Evolutionary conservation across 1,140 invertebrate species (phyloP).

Genomic region (Leptopilina boulardi): DNA sequence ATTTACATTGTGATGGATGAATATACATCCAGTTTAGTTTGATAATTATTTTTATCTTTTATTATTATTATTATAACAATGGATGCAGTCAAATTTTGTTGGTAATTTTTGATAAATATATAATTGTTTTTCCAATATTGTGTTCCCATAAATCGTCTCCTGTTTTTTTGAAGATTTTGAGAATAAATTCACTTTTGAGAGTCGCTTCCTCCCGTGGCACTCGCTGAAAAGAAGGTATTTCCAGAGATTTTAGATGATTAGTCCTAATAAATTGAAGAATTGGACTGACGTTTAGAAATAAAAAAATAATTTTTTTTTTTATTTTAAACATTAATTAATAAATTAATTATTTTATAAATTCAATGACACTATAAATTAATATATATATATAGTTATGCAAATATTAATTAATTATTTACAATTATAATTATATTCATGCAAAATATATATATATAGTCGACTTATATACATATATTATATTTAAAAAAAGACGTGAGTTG

Average conservation of each 20-base stretch:
- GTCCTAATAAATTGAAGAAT: background rate
- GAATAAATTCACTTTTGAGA: constrained; percentile 63
- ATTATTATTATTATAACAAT: constrained; percentile 30
- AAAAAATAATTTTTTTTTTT: no score
- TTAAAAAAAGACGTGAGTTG: constrained; percentile 18
- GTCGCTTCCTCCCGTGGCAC: constrained; percentile 66
- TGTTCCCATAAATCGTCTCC: constrained; percentile 34
- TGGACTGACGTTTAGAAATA: constrained; percentile 17
- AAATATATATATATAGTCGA: background rate
- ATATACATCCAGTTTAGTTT: background rate
- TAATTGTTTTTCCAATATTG: constrained; percentile 40
- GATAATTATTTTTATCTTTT: no score
- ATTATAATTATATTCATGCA: constrained; percentile 1
- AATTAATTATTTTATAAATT: no score
- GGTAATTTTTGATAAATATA: constrained; percentile 45
- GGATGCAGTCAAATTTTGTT: constrained; percentile 40
- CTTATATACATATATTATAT: no score
- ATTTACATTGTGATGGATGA: no score
- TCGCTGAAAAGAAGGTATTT: constrained; percentile 70
- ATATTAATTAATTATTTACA: background rate
- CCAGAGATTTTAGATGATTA: constrained; percentile 50
- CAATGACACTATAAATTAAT: no score
- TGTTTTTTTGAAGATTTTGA: constrained; percentile 46
- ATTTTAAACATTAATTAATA: no score
- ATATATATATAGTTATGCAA: background rate